Conservation (phyloP, 2,113 vertebrate genomes). For the Pica pica region DNA sequence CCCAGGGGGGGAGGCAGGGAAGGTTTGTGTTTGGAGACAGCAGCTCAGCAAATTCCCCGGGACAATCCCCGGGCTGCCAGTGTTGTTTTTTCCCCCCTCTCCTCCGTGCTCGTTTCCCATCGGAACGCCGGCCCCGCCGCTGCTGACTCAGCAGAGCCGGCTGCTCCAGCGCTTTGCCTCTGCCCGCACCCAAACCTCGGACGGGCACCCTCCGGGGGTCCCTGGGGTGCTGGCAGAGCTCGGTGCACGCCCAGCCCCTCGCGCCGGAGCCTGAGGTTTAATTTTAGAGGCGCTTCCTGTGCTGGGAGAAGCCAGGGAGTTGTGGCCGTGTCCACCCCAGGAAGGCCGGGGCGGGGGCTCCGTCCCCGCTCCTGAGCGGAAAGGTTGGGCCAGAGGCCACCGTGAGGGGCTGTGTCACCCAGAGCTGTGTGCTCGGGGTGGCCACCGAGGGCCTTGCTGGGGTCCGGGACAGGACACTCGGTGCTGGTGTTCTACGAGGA, state of each 20-base stretch:
- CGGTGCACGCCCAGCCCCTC: fast-evolving
- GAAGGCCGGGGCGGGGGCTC: not conserved
- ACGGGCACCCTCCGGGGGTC: not conserved
- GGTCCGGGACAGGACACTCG: fast-evolving
- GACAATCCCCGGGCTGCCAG: slow-evolving; percentile 1
- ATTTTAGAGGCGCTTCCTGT: slow-evolving; percentile 19
- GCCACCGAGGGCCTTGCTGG: fast-evolving
- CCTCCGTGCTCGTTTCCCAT: slow-evolving; percentile 24
- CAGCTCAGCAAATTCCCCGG: slow-evolving; percentile 57
- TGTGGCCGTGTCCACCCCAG: not conserved
- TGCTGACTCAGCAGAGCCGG: slow-evolving; percentile 45
- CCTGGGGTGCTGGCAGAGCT: fast-evolving
- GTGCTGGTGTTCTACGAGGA: not conserved
- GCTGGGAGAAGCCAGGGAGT: not conserved
- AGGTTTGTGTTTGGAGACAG: slow-evolving; percentile 16
- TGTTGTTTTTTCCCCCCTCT: slow-evolving; percentile 42
- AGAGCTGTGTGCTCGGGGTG: fast-evolving
- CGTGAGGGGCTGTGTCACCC: not conserved
- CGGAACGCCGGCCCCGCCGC: slow-evolving; percentile 1
- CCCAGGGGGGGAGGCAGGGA: not conserved
- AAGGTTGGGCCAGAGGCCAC: not conserved
- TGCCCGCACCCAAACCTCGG: not conserved
- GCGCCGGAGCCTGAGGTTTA: not conserved
- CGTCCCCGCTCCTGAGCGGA: fast-evolving
- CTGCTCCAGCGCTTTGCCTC: not conserved